phyloP scores from a whole-genome alignment of 2,797 vertebrate genomes.

The Ibycter americanus region DNA sequence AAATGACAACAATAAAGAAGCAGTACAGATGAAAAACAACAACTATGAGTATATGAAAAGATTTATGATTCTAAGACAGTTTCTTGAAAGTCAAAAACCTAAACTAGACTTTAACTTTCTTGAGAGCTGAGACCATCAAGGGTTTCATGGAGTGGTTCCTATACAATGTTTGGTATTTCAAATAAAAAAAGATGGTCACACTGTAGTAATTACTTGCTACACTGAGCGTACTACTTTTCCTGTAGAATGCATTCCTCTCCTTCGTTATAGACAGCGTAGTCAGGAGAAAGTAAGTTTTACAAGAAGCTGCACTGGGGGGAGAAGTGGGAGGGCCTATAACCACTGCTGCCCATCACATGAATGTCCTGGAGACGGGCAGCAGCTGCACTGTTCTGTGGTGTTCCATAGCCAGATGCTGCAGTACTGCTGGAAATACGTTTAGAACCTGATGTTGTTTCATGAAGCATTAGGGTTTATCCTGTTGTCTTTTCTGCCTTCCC shows the following conservation, averaged over 20 bases:
- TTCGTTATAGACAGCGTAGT: neutral
- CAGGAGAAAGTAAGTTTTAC: neutral
- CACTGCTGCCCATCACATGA: neutral
- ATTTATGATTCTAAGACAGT: neutral
- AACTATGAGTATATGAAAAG: neutral
- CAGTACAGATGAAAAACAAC: neutral
- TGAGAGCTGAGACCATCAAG: neutral
- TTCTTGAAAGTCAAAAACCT: neutral
- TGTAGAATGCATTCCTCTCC: neutral
- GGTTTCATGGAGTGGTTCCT: neutral
- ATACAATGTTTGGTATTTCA: neutral
- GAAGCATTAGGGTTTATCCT: neutral
- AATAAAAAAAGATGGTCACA: neutral
- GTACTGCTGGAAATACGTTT: neutral
- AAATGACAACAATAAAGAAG: neutral
- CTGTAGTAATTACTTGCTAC: neutral
- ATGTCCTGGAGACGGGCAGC: neutral
- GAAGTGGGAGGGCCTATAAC: no score
- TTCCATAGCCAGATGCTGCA: neutral
- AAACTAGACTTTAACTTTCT: neutral
- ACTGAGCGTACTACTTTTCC: neutral
- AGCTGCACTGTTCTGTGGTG: neutral
- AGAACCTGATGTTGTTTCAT: neutral
- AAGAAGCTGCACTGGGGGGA: neutral
- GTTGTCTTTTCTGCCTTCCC: neutral